These are phyloP conservation scores for Hesperia comma DNA, from an alignment of 2,888 invertebrate species.

Conservation along the genomic window DNA sequence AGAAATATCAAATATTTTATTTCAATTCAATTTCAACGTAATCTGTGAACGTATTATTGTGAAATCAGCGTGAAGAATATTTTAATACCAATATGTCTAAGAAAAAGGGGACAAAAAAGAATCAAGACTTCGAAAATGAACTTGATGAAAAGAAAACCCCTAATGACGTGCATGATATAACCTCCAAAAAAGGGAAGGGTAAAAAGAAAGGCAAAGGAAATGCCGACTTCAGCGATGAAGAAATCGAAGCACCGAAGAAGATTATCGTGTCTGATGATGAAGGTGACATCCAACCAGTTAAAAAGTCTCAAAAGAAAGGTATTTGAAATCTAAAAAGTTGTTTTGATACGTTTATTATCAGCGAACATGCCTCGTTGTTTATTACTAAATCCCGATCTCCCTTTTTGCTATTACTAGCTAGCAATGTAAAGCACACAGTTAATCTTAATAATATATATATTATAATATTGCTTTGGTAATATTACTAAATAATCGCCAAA, in stretches of 20 bases:
- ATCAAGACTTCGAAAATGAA: constrained; percentile 81
- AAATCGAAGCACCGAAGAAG: constrained; percentile 55
- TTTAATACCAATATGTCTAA: constrained; percentile 78
- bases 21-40: too few species aligned
- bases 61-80: not conserved
- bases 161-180: constrained; percentile 69
- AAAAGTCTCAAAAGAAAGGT: constrained; percentile 84
- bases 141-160: constrained; percentile 69
- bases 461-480: too few species aligned
- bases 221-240: constrained; percentile 76
- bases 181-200: constrained; percentile 80
- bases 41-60: not conserved
- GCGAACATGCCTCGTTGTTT: too few species aligned
- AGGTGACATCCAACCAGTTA: constrained; percentile 67
- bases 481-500: too few species aligned
- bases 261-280: constrained; percentile 70
- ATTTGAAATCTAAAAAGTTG: constrained; percentile 5
- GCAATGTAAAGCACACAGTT: too few species aligned
- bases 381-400: too few species aligned
- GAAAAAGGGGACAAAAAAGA: constrained; percentile 84
- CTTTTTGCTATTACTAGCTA: too few species aligned
- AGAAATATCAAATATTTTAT: too few species aligned
- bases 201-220: constrained; percentile 78
- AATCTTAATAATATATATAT: too few species aligned
- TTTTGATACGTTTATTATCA: too few species aligned